Evolutionary conservation across 1,140 invertebrate species (phyloP).

Genomic region (Rhizoglyphus robini): DNA sequence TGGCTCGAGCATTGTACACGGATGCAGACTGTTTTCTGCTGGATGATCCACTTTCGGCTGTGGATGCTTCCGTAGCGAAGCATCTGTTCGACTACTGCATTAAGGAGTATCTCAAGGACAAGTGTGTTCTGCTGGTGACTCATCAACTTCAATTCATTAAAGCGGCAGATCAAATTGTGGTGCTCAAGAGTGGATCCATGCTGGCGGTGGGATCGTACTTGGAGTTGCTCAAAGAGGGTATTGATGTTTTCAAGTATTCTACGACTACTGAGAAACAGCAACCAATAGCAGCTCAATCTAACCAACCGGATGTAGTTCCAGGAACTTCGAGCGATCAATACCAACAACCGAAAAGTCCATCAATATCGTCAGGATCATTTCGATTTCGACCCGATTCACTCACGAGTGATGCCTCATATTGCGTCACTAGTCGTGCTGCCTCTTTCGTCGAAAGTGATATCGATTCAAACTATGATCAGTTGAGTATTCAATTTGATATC

Average conservation of each 20-base stretch:
- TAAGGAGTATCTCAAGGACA: conserved; percentile 41
- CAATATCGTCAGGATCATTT: too few species aligned
- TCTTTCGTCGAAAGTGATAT: too few species aligned
- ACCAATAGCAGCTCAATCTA: too few species aligned
- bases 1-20: conserved; percentile 37
- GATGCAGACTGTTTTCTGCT: conserved; percentile 27
- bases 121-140: conserved; percentile 52
- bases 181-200: conserved; percentile 47
- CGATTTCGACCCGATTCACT: too few species aligned
- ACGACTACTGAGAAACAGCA: too few species aligned
- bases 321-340: too few species aligned
- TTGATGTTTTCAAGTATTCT: conserved; percentile 16
- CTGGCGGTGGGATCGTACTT: not conserved
- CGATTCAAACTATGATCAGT: too few species aligned
- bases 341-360: too few species aligned
- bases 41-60: conserved; percentile 31
- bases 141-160: conserved; percentile 48
- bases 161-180: conserved; percentile 42
- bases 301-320: too few species aligned
- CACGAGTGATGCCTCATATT: too few species aligned
- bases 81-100: conserved; percentile 35
- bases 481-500: too few species aligned
- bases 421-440: too few species aligned
- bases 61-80: conserved; percentile 38
- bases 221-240: conserved; percentile 10